Conservation (phyloP, 1,140 invertebrate genomes). For the Pogonomyrmex barbatus region DNA sequence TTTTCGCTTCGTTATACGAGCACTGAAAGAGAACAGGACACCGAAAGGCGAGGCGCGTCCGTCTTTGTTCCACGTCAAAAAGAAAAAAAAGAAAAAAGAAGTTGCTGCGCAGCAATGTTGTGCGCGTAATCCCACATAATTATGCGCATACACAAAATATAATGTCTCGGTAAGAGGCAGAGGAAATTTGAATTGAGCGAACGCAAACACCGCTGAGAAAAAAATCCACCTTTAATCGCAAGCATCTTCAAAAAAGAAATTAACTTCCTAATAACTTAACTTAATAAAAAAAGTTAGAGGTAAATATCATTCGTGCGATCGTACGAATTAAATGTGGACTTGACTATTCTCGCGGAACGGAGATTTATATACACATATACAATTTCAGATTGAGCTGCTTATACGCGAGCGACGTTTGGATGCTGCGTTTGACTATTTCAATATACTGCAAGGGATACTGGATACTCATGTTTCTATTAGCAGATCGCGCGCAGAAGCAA, state of each 20-base stretch:
- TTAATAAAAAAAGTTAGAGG: neutral
- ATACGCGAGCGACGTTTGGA: neutral
- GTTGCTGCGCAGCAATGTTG: conserved; percentile 31
- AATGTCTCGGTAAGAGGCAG: neutral
- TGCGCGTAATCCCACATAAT: conserved; percentile 49
- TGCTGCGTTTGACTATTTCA: conserved; percentile 6
- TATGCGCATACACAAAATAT: conserved; percentile 47
- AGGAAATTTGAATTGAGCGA: conserved; percentile 33
- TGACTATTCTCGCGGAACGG: neutral
- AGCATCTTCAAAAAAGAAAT: neutral
- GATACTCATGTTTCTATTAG: conserved; percentile 44
- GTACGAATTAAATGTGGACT: neutral
- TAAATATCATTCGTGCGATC: neutral
- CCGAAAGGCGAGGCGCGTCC: conserved; percentile 15
- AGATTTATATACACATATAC: neutral
- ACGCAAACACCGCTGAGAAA: neutral
- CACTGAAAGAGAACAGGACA: conserved; percentile 42
- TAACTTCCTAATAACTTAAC: neutral
- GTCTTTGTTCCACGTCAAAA: conserved; percentile 16
- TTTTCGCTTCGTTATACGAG: conserved; percentile 67
- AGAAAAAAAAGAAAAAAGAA: neutral
- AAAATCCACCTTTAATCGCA: neutral
- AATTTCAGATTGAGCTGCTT: neutral
- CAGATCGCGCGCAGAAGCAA: neutral
- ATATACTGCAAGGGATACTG: conserved; percentile 4